Percentiles rank a stretch among this genome's conserved stretches.
Evolutionary conservation across 2,113 vertebrate species (phyloP).

Genomic region (Ailurus styani): DNA sequence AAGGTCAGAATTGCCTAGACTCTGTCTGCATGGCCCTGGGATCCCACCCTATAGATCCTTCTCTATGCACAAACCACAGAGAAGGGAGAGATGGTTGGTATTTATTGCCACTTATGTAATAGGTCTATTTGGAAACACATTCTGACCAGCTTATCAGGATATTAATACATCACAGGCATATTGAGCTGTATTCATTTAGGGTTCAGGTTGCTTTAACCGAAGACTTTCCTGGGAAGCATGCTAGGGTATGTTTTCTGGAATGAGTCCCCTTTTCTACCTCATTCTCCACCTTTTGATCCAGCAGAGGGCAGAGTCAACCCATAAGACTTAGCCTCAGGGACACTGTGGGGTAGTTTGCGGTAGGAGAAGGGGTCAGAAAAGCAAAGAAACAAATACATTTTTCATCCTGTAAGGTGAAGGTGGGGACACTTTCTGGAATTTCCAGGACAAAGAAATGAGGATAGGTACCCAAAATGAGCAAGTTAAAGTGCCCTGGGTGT

Average conservation of each 20-base stretch:
- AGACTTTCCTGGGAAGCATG: conserved; percentile 70
- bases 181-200: conserved; percentile 75
- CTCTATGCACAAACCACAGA: not conserved
- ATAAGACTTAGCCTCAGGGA: not conserved
- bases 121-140: conserved; percentile 64
- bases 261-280: conserved; percentile 12
- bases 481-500: too few species aligned
- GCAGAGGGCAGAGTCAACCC: conserved; percentile 73
- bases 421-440: not conserved
- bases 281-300: conserved; percentile 51
- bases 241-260: conserved; percentile 56
- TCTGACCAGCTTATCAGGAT: conserved; percentile 67
- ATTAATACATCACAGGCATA: conserved; percentile 72
- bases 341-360: not conserved
- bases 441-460: not conserved
- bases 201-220: conserved; percentile 69
- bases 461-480: not conserved
- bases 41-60: not conserved
- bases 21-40: not conserved
- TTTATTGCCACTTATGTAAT: conserved; percentile 56
- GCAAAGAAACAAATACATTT: not conserved
- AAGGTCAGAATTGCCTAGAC: not conserved
- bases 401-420: not conserved
- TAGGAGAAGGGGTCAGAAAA: not conserved
- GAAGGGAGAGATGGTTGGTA: not conserved